phyloP scores from a whole-genome alignment of 2,888 invertebrate genomes.

The Drosophila seclusa region DNA sequence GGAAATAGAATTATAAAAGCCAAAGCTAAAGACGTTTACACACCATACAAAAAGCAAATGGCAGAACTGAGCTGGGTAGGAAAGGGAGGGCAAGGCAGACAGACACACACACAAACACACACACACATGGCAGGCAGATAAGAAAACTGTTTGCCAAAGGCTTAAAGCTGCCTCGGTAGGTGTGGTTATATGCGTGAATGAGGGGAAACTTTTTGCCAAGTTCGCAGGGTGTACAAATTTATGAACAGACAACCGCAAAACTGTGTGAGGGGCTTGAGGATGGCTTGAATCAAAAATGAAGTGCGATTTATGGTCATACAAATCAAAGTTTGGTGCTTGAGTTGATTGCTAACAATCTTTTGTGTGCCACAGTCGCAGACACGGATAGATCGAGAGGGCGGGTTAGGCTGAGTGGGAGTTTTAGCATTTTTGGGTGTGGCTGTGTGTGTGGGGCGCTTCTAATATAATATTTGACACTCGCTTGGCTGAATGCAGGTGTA shows the following conservation, averaged over 20 bases:
- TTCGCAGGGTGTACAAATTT: conserved; percentile 70
- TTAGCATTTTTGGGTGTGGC: conserved; percentile 18
- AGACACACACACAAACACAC: conserved; percentile 7
- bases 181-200: conserved; percentile 1
- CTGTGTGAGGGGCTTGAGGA: conserved; percentile 23
- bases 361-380: conserved; percentile 34
- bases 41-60: conserved; percentile 62
- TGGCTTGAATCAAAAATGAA: conserved; percentile 74
- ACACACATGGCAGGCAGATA: conserved; percentile 49
- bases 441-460: conserved; percentile 11
- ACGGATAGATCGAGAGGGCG: conserved; percentile 1
- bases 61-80: conserved; percentile 2
- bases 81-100: background rate
- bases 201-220: conserved; percentile 57
- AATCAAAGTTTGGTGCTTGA: conserved; percentile 80
- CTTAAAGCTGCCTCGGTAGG: conserved; percentile 48
- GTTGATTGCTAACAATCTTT: conserved; percentile 77
- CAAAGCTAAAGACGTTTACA: conserved; percentile 75
- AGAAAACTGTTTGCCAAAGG: conserved; percentile 73
- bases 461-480: conserved; percentile 51
- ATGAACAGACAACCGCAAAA: conserved; percentile 81
- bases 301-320: conserved; percentile 80
- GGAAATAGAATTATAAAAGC: conserved; percentile 83
- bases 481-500: conserved; percentile 54
- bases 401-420: background rate